Conservation (phyloP, 2,113 vertebrate genomes). For the Helogale parvula region DNA sequence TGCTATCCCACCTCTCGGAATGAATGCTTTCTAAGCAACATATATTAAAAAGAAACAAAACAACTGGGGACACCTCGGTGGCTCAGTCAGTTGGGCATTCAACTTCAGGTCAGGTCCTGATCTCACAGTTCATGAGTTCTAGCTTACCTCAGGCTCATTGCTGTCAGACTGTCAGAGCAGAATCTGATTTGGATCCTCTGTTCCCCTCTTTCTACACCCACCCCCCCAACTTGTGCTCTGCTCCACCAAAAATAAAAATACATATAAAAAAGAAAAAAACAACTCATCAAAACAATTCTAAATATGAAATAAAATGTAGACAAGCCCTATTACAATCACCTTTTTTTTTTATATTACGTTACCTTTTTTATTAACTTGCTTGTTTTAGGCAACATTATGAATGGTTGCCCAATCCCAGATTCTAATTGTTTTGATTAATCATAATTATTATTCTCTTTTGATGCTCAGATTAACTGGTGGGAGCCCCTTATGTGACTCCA, state of each 20-base stretch:
- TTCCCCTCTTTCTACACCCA: too few relatives aligned
- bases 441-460: not conserved
- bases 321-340: not conserved
- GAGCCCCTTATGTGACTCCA: not conserved
- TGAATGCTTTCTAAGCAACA: not conserved
- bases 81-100: too few relatives aligned
- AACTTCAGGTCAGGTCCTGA: too few relatives aligned
- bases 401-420: not conserved
- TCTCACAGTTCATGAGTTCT: too few relatives aligned
- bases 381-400: not conserved
- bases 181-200: too few relatives aligned
- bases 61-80: too few relatives aligned
- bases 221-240: too few relatives aligned
- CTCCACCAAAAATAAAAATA: too few relatives aligned
- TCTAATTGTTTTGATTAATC: not conserved
- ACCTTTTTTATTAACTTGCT: not conserved
- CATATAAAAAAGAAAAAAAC: not conserved
- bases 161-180: too few relatives aligned
- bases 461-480: not conserved
- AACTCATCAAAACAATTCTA: not conserved
- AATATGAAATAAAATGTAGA: not conserved
- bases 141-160: too few relatives aligned
- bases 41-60: not conserved
- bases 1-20: not conserved
- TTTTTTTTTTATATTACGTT: not conserved